These are phyloP conservation scores for Otus sunia DNA, from an alignment of 2,113 vertebrate species.

Conservation along the genomic window DNA sequence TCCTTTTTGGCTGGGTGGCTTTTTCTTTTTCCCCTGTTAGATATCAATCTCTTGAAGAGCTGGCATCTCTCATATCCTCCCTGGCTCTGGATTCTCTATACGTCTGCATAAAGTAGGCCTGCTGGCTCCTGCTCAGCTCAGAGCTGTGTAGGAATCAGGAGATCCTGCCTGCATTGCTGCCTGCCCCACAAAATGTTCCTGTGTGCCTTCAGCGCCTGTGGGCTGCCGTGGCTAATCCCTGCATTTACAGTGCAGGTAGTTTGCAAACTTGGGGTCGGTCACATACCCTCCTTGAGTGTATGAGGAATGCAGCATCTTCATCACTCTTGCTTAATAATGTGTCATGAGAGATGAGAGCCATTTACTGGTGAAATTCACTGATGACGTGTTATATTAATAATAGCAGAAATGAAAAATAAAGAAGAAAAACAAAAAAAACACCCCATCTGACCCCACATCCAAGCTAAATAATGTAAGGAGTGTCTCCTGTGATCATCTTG, in stretches of 20 bases:
- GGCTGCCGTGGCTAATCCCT: background rate
- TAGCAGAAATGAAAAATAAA: background rate
- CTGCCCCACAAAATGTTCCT: background rate
- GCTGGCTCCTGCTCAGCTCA: background rate
- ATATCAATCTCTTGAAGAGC: background rate
- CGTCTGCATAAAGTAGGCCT: background rate
- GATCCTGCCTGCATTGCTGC: background rate
- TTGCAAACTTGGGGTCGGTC: background rate
- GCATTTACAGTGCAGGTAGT: background rate
- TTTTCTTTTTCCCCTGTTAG: background rate
- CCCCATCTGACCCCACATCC: background rate
- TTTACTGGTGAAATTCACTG: background rate
- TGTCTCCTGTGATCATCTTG: conserved; percentile 14
- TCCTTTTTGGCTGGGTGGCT: background rate
- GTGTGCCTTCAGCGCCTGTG: rapidly evolving
- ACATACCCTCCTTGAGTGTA: background rate
- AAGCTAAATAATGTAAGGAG: conserved; percentile 27
- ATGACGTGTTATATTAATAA: background rate
- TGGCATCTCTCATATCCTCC: background rate
- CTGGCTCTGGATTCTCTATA: background rate
- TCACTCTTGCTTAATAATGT: background rate
- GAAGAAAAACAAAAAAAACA: background rate
- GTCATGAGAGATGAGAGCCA: background rate
- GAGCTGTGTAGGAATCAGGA: background rate
- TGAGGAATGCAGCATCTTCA: background rate